Conservation (phyloP, 2,888 invertebrate genomes). For the Brenthis daphne region DNA sequence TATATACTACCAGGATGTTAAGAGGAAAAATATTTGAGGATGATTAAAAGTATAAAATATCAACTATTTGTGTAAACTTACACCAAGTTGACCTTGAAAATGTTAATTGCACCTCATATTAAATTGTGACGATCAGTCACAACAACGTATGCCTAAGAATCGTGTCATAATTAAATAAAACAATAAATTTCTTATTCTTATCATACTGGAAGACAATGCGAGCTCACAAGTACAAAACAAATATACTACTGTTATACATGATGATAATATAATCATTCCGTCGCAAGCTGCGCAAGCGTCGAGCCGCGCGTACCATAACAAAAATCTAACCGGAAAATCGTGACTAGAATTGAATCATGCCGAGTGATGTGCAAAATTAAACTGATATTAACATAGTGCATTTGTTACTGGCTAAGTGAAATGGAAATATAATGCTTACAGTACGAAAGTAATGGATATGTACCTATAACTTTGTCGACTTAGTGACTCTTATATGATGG, state of each 20-base stretch:
- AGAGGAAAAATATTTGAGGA: background rate
- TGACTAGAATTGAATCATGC: conserved; percentile 43
- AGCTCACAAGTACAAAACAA: conserved; percentile 23
- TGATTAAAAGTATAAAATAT: conserved; percentile 2
- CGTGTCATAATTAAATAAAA: conserved; percentile 33
- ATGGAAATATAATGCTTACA: background rate
- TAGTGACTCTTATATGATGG: no score
- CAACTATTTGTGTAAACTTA: conserved; percentile 1
- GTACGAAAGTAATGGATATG: background rate
- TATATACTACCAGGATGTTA: background rate
- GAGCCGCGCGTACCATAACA: conserved; percentile 35
- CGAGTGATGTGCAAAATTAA: conserved; percentile 28
- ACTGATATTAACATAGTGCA: background rate
- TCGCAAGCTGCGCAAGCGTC: conserved; percentile 38
- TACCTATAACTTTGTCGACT: no score
- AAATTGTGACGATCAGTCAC: conserved; percentile 16
- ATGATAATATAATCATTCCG: conserved; percentile 29
- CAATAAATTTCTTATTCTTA: conserved; percentile 39
- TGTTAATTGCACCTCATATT: conserved; percentile 18
- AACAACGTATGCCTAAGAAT: conserved; percentile 18
- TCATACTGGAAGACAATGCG: conserved; percentile 39
- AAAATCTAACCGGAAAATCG: conserved; percentile 42
- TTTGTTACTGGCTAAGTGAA: background rate
- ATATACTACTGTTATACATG: conserved; percentile 18
- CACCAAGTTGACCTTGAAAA: conserved; percentile 7